Base-by-base conservation (phyloP, 2,113 vertebrate genomes). In the Suricata suricatta region DNA sequence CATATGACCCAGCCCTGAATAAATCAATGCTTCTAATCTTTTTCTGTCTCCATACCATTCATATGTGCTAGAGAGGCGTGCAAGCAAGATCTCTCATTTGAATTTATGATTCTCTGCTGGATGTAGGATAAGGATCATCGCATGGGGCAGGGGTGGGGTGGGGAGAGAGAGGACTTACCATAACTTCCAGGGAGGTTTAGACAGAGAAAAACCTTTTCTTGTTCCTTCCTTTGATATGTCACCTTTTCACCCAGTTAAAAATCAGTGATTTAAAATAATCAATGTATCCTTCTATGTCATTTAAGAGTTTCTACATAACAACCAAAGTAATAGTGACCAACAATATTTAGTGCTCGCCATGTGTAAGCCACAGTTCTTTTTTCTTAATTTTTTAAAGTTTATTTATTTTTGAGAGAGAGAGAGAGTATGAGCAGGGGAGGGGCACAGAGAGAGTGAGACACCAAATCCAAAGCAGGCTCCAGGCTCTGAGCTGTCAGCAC, bases 71-170 rank as follows among this genome's bases (percentile, higher is more conserved):
- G 66, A 41, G 3, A 69, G 71, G 77, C 11, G 12, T 91, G 13
- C 27, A 69, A 80, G 19, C 47, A 52, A 52, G 16, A 54, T 54
- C 5, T 77, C 7, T 68, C 12, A 19, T n/a, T 23, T 33, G 57
- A 82, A 71, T 1, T 35, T 76, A 63, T 1, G 16, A 25, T 50
- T 79, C 52, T 89, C 10, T 86, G 3, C 3, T 41, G 8, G n/a
- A 27, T 29, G 29, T 16, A 69, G 5, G 25, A 35, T 38, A 87
- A 38, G 1, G 4, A 17, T 44, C 15, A 44, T 66, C 7, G 1
- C 63, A 15, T 35, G 27, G 31, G 27, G 16, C 6, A 64, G 4
- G 3, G 0, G 14, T 7, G 16, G 16, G 10, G 0, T 76, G 8
- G 3, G 3, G 21, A 71, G 10, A 47, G 12, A 95, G 69, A 14